These are phyloP conservation scores for Ochotona princeps DNA, from an alignment of 2,113 vertebrate species.

Conservation along the genomic window DNA sequence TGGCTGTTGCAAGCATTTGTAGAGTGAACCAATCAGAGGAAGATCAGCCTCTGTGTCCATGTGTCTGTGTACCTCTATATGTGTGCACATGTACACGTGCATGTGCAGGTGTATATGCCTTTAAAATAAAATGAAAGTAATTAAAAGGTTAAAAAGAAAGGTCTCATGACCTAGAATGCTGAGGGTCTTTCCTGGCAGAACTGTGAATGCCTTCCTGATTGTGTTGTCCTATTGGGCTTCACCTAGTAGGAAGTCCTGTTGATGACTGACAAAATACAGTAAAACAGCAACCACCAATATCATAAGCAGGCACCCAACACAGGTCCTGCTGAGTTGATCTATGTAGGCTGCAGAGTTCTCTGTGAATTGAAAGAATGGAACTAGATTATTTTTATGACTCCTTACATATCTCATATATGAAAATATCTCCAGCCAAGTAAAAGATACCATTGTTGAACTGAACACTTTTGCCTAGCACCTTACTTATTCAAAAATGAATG, in stretches of 20 bases:
- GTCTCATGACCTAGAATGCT: not conserved
- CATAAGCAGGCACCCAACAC: not conserved
- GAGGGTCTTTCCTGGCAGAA: not conserved
- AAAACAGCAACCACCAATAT: not conserved
- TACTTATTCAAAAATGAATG: conserved; percentile 5
- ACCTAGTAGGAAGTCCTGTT: not conserved
- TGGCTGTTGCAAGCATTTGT: too few species aligned
- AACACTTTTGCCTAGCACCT: not conserved
- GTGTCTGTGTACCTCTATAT: too few species aligned
- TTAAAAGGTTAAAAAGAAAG: not conserved
- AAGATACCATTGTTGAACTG: not conserved
- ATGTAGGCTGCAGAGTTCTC: not conserved
- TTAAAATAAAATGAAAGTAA: too few species aligned
- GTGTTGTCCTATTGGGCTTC: not conserved
- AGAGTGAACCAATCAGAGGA: too few species aligned
- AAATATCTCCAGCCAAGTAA: not conserved
- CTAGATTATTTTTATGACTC: not conserved
- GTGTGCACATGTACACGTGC: too few species aligned
- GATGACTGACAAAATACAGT: not conserved
- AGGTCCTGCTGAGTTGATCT: not conserved
- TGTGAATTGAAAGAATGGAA: not conserved
- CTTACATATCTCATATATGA: conserved; percentile 27
- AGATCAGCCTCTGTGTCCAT: too few species aligned
- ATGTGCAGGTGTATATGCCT: too few species aligned
- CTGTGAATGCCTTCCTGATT: not conserved